Evolutionary conservation across 1,140 invertebrate species (phyloP), one percentile per base, ranked within the genome.

Genomic region (Drosophila orena): DNA sequence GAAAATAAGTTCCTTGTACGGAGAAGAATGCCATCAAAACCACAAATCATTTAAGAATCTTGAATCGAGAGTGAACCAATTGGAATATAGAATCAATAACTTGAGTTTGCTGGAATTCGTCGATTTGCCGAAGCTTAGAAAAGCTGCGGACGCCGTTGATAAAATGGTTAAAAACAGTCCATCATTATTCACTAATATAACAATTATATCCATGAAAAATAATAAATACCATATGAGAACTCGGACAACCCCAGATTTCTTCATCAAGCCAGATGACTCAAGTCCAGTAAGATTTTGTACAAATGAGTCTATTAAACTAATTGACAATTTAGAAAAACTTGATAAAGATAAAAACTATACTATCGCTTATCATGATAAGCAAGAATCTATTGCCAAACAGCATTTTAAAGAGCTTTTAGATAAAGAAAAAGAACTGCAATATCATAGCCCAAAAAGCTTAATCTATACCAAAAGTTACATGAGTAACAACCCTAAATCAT

Each of bases 1-100:
- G 4, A 30, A 62, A 22, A 2, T 65, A 4, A 30, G 17, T 11
- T 11, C 22, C 0, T 11, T 46, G 12, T 62, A 43, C 34, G 22
- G 14, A 6, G 44, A 27, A 2, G 6, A 20, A 12, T 62, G 15
- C 0, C 30, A 4, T 12, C 30, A 20, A 20, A 42, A 12, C 8
- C 11, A 10, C 0, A 12, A 1, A 4, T 4, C n/a, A 12, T 11
- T 61, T 27, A 10, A 43, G 3, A 8, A 43, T 6, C 20, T 40
- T 4, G 20, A 8, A 27, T 56, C 2, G 1, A 70, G 27, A 15
- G 22, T 62, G 14, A 11, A 12, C n/a, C 8, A 46, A 2, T 52
- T 80, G 14, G 59, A 60, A 56, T 30, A 27, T 5, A n/a, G 4
- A 30, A n/a, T 59, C 0, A 57, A 66, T 8, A 47, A 50, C 11